phyloP scores from a whole-genome alignment of 2,888 invertebrate genomes.

The Blera fallax region DNA sequence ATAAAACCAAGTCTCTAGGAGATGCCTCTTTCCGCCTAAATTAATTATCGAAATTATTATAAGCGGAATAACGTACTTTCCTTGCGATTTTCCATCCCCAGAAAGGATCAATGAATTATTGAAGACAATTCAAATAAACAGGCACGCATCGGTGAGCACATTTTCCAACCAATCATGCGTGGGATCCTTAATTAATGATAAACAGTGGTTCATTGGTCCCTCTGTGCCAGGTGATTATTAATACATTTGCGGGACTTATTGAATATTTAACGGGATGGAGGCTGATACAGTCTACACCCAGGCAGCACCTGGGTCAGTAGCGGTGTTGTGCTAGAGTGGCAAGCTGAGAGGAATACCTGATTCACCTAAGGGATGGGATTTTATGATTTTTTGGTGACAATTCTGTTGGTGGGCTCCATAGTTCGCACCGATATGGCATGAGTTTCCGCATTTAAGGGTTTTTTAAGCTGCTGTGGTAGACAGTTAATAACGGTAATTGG shows the following conservation, averaged over 20 bases:
- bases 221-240: conserved; percentile 7
- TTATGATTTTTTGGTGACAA: conserved; percentile 25
- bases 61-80: not conserved
- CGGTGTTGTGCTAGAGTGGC: not conserved
- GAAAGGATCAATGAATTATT: conserved; percentile 18
- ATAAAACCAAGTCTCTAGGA: too few relatives aligned
- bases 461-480: not conserved
- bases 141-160: conserved; percentile 17
- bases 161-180: conserved; percentile 14
- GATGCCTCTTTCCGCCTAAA: not conserved
- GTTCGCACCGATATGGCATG: not conserved
- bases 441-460: not conserved
- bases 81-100: not conserved
- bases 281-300: not conserved
- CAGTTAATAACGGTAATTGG: not conserved
- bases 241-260: conserved; percentile 3
- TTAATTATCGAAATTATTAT: not conserved
- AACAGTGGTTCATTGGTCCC: not conserved
- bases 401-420: not conserved
- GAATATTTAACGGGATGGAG: not conserved
- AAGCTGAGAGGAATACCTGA: not conserved
- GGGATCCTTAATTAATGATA: conserved; percentile 28
- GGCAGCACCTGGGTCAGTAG: not conserved
- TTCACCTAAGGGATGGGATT: conserved; percentile 1
- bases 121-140: conserved; percentile 2